Evolutionary conservation across 2,797 vertebrate species (phyloP).

Genomic region (Aldrovandia affinis): DNA sequence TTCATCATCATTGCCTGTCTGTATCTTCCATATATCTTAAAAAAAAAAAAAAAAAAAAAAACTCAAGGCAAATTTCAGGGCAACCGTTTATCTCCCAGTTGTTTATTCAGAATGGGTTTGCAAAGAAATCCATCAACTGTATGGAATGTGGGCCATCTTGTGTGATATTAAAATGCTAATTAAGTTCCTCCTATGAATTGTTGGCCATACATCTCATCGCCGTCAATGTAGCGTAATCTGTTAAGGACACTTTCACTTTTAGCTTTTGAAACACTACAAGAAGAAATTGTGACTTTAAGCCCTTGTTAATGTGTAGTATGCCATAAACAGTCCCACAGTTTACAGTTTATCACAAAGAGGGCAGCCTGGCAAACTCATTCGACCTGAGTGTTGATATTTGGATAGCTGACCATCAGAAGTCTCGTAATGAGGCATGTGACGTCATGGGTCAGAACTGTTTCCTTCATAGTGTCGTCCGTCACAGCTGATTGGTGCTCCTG

Average conservation of each 20-base stretch:
- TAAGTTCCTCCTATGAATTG: too few relatives aligned
- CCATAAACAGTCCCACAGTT: background rate
- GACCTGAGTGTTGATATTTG: background rate
- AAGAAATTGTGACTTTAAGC: background rate
- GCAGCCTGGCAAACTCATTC: background rate
- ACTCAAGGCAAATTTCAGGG: too few relatives aligned
- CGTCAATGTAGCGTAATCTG: background rate
- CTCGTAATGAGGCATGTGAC: background rate
- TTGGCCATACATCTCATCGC: too few relatives aligned
- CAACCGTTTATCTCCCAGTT: background rate
- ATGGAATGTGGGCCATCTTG: background rate
- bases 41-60: too few relatives aligned
- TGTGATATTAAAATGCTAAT: background rate
- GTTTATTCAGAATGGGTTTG: background rate
- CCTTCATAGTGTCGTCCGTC: background rate
- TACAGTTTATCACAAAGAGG: background rate
- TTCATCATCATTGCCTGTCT: too few relatives aligned
- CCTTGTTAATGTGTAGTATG: background rate
- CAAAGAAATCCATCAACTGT: background rate
- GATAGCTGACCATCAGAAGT: background rate
- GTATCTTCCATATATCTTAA: too few relatives aligned
- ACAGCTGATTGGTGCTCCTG: background rate
- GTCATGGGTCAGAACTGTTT: background rate
- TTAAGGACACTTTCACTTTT: background rate
- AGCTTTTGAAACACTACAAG: background rate